Evolutionary conservation across 37 sponge, comb jelly and placozoan species (phyloP).

Genomic region (Axinella damicornis): DNA sequence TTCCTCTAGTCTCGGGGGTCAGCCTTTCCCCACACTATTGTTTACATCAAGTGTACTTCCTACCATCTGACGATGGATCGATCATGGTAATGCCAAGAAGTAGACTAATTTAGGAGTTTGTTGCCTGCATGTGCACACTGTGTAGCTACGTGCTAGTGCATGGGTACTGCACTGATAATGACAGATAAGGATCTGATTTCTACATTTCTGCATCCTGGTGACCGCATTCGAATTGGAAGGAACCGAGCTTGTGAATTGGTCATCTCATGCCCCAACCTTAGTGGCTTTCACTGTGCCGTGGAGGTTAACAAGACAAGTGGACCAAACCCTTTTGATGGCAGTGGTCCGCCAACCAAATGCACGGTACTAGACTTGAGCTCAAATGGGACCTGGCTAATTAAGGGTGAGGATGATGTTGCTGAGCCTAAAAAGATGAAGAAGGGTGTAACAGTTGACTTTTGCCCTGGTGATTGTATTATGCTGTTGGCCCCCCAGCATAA

Average conservation of each 20-base stretch:
- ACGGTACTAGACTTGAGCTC: slow-evolving; percentile 40
- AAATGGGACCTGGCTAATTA: slow-evolving; percentile 61
- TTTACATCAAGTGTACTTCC: too few species aligned
- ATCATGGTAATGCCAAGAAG: too few species aligned
- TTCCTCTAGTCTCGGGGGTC: too few species aligned
- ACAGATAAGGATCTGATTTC: too few species aligned
- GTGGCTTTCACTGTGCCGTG: slow-evolving; percentile 47
- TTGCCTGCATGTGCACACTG: too few species aligned
- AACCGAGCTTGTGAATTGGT: slow-evolving; percentile 15
- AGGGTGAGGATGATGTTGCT: neutral
- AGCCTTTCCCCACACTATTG: too few species aligned
- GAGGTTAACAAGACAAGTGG: neutral
- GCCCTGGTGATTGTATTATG: slow-evolving; percentile 30
- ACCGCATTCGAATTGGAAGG: slow-evolving; percentile 22
- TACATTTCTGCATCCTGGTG: neutral
- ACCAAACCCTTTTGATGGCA: too few species aligned
- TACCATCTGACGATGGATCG: too few species aligned
- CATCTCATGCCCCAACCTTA: slow-evolving; percentile 18
- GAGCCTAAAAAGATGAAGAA: neutral
- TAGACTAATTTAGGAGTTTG: too few species aligned
- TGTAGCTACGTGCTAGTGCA: too few species aligned
- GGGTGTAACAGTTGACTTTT: neutral
- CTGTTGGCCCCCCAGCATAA: slow-evolving; percentile 43
- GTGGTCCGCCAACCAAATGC: neutral
- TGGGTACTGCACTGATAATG: too few species aligned